Percentiles rank a stretch among this genome's conserved stretches.
Conservation (phyloP, 2,797 vertebrate genomes). For the Peromyscus attwateri region DNA sequence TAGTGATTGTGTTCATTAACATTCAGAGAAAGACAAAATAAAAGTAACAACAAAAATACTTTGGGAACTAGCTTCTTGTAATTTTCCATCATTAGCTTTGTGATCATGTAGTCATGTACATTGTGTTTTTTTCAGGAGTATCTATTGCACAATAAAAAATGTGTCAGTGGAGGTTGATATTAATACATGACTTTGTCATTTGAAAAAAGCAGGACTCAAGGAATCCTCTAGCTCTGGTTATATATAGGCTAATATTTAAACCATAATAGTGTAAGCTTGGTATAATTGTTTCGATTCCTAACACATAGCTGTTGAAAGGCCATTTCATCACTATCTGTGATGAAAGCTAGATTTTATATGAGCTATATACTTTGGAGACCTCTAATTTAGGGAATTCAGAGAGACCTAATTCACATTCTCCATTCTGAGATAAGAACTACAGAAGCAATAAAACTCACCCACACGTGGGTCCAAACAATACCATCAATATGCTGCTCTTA, state of each 20-base stretch:
- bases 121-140: not conserved
- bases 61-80: not conserved
- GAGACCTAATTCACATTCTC: not conserved
- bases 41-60: conserved; percentile 9
- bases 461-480: not conserved
- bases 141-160: conserved; percentile 47
- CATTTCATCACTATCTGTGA: not conserved
- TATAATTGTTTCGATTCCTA: conserved; percentile 70
- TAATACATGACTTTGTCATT: conserved; percentile 13
- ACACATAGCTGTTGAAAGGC: conserved; percentile 1
- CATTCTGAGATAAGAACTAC: not conserved
- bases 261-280: conserved; percentile 9
- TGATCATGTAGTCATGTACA: not conserved
- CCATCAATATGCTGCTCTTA: not conserved
- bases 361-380: conserved; percentile 23
- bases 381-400: conserved; percentile 25
- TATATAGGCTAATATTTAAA: conserved; percentile 45
- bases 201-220: conserved; percentile 11
- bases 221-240: conserved; percentile 16
- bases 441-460: not conserved
- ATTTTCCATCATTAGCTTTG: conserved; percentile 45
- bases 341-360: conserved; percentile 11
- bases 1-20: conserved; percentile 55
- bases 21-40: conserved; percentile 12
- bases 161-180: not conserved